Evolutionary conservation across 1,140 invertebrate genomes (phyloP), one percentile per base, ranked within the genome.

Genomic region (Drosophila rhopaloa): DNA sequence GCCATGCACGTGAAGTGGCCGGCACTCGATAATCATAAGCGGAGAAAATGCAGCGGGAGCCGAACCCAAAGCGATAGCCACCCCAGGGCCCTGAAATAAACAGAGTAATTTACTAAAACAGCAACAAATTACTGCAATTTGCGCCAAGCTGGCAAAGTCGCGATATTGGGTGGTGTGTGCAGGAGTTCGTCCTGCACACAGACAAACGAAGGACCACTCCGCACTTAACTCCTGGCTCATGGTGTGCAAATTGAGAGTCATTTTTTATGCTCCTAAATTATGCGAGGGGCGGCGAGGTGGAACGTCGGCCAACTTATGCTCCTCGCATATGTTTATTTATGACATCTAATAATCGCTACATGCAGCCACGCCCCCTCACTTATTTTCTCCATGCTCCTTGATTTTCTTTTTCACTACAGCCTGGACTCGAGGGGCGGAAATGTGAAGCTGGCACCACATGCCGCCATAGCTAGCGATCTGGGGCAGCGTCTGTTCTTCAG

Each of bases 401-500:
- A 83, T 94, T 93, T 41, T 14, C 4, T 48, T 72, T 58, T 63
- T 14, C 11, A 6, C 8, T 54, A 14, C 58, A 97, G 97, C 90
- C 94, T 97, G 90, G 96, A 97, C 93, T 96, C 96, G 62, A 94
- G 97, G 79, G 94, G 94, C 1, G 94, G 94, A 9, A 94, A 95
- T 63, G 93, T 96, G 27, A 92, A 93, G 50, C 79, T 93, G 51
- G 95, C 95, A 3, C 93, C 94, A 48, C 96, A 97, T 90, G 96
- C 95, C 93, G 95, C 96, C 27, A 95, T 95, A 76, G 95, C 95
- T 78, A 95, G 95, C 55, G 95, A 96, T 81, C 94, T 97, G 54
- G 96, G 96, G 9, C 94, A 94, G 19, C 93, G 96, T 40, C 94
- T 95, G 1, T 96, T 96, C 92, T 97, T 97, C 91, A 94, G 96